Base-by-base conservation (phyloP, 2,113 vertebrate species). In the Uria lomvia region DNA sequence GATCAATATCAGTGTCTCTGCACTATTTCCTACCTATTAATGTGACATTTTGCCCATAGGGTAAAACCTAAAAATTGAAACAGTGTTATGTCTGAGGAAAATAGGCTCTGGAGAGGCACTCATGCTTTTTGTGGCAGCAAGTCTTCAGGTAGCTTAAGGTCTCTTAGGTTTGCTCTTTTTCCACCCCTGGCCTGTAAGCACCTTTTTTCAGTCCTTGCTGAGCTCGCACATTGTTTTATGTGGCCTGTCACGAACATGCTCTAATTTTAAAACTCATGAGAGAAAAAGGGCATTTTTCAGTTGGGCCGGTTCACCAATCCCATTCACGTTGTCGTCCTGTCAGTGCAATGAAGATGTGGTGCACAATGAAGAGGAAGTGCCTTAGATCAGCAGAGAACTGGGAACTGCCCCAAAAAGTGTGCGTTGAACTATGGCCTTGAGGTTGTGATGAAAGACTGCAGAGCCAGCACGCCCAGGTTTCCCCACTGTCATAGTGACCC, bases 321-420 rank as follows among this genome's bases (percentile, higher is more conserved):
- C 11, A 3, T 81, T 81, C 56, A 42, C 7, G 1, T 23, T 17
- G 8, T 12, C 2, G 0, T 21, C n/a, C 4, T 67, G 36, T 42
- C 27, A 40, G 22, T 59, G 19, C 13, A 70, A 13, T 22, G 38
- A 73, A 53, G 26, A 40, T 15, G 22, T 0, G 5, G 6, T 60
- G 5, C 3, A 3, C 5, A 34, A 20, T 6, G 36, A 34, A 68
- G 63, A 79, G 40, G 16, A 23, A 60, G 9, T 26, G 16, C 3
- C 36, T 70, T 30, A 17, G 30, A 23, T 56, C 27, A 60, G n/a
- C 20, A 66, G n/a, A 82, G 6, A 29, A 1, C 24, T 75, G 52
- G 32, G 47, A 94, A 36, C 20, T 59, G 11, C 30, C 72, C 60
- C 32, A 1, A 8, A 22, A 74, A 32, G 13, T 1, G 2, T 19